phyloP scores from a whole-genome alignment of 2,888 invertebrate genomes.

The Camptogramma bilineatum region DNA sequence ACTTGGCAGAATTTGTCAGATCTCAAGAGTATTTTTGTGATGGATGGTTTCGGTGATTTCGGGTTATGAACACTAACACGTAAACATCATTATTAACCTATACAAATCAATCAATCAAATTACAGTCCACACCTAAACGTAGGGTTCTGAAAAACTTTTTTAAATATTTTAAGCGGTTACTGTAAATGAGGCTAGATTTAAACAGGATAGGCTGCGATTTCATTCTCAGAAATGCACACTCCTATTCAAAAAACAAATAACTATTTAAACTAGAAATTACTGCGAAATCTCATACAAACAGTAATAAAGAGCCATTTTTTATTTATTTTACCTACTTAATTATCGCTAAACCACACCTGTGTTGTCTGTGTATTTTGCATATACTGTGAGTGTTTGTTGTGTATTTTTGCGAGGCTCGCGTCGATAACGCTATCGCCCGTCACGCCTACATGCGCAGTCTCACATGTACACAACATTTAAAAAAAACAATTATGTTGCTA shows the following conservation, averaged over 20 bases:
- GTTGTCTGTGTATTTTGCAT: conserved; percentile 44
- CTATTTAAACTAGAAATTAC: conserved; percentile 40
- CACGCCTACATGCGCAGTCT: conserved; percentile 75
- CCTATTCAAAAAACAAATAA: conserved; percentile 34
- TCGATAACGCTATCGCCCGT: conserved; percentile 78
- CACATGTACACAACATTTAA: conserved; percentile 51
- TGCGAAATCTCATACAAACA: conserved; percentile 50
- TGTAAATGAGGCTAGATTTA: too few species aligned
- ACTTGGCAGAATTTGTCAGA: too few species aligned
- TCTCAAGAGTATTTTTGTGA: too few species aligned
- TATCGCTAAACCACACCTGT: conserved; percentile 57
- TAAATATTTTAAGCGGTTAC: too few species aligned
- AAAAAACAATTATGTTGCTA: conserved; percentile 67
- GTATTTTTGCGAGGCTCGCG: conserved; percentile 81
- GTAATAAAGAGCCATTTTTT: conserved; percentile 45
- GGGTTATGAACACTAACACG: too few species aligned
- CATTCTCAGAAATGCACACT: background rate
- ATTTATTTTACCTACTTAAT: conserved; percentile 60
- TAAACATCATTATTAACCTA: too few species aligned
- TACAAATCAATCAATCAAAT: too few species aligned
- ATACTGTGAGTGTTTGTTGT: conserved; percentile 70
- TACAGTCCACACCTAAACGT: too few species aligned
- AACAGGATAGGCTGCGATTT: background rate
- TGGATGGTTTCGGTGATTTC: too few species aligned
- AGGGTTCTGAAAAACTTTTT: too few species aligned